Percentiles rank a stretch among this genome's conserved stretches.
Conservation (phyloP, 2,797 vertebrate species). For the Cephalopachus bancanus region DNA sequence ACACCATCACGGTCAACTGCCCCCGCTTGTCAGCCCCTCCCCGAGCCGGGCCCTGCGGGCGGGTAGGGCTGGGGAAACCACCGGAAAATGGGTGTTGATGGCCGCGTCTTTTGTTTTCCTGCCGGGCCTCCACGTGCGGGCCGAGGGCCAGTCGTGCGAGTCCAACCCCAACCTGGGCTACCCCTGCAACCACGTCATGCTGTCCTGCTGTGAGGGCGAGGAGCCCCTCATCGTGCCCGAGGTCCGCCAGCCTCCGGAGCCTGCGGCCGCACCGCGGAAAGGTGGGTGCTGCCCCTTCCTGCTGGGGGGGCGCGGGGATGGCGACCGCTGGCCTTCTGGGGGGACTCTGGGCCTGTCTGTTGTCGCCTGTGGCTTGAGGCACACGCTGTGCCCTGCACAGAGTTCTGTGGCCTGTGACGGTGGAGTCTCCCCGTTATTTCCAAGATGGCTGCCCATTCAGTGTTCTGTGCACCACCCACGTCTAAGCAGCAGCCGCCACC, state of each 20-base stretch:
- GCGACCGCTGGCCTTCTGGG: background rate
- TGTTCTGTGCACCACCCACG: background rate
- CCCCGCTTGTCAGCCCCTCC: background rate
- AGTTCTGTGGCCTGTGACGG: background rate
- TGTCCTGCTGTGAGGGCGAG: slow-evolving; percentile 94
- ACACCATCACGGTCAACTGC: background rate
- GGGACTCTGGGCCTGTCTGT: background rate
- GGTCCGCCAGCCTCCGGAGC: slow-evolving; percentile 90
- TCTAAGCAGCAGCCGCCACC: background rate
- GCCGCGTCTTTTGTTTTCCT: too few species aligned
- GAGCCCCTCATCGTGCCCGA: slow-evolving; percentile 88
- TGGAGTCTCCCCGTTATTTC: background rate
- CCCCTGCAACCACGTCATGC: slow-evolving; percentile 94
- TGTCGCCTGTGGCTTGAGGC: background rate
- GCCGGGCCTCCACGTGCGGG: slow-evolving; percentile 90
- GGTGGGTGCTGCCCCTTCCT: slow-evolving; percentile 86
- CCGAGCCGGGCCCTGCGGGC: background rate
- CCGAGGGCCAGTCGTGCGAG: slow-evolving; percentile 90
- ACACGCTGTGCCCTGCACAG: background rate
- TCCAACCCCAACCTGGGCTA: slow-evolving; percentile 93
- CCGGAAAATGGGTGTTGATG: background rate
- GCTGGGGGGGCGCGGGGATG: accelerated
- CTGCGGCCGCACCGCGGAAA: slow-evolving; percentile 89
- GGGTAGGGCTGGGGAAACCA: too few species aligned
- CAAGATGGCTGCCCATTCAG: too few species aligned